Base-by-base conservation (phyloP, 2,797 vertebrate genomes). In the Gambelia wislizenii region DNA sequence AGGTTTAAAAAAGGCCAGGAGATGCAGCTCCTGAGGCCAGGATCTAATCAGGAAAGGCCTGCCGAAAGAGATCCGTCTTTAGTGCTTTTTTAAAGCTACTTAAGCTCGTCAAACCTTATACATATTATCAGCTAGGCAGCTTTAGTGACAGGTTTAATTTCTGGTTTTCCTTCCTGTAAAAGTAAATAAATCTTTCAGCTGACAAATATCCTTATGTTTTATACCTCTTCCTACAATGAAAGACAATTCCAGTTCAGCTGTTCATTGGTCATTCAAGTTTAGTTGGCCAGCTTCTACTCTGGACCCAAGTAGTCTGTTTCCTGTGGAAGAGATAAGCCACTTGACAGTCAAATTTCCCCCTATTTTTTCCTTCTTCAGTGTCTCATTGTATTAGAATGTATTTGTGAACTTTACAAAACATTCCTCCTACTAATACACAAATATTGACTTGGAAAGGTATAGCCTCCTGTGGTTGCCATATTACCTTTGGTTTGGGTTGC, bases 261-360 rank as follows among this genome's bases (percentile, higher is more conserved):
- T 94, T 92, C 93, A 92, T 87, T 93, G 93, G 94, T 85, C 87
- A 94, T 96, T 97, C 94, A 93, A 75, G 89, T 96, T 96, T 95
- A 97, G 97, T 95, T 96, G 95, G 94, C 91, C 96, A 94, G 95
- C 95, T 96, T 97, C 94, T 96, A 95, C 16, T 69, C 80, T 64
- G 95, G 93, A 92, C 91, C 95, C 94, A 92, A 83, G 79, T 78
- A 93, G 83, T 59, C 89, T 96, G 92, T 96, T 97, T 97, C 89
- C 91, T 95, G 89, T 83, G 85, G 85, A 96, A 93, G 85, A 92
- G 70, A 92, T 90, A 96, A 93, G 2, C 2, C 84, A 93, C 88
- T 92, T 95, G 94, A 96, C 92, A 95, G 90, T 74, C 87, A 94
- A 95, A 94, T 89, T 89, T 69, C 61, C 94, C 94, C 72, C 75